Percentiles rank a stretch among this genome's conserved stretches.
Conservation (phyloP, 2,888 invertebrate genomes). For the Caenorhabditis becei region DNA sequence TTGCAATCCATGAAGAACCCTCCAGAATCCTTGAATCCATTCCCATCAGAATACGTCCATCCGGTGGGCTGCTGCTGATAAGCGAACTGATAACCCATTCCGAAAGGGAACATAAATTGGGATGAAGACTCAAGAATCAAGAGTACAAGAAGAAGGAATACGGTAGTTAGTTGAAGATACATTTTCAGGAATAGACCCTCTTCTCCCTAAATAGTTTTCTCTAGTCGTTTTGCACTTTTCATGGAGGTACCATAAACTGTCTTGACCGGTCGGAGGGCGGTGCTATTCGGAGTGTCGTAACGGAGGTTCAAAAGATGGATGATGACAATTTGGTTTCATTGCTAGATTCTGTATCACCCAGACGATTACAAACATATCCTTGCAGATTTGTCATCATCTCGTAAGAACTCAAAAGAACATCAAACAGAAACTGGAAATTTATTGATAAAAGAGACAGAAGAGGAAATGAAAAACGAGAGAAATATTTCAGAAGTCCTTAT, state of each 20-base stretch:
- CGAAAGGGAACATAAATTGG: slow-evolving; percentile 20
- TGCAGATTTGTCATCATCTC: not conserved
- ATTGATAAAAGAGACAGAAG: not conserved
- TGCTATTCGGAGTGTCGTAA: not conserved
- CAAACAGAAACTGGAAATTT: not conserved
- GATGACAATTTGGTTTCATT: not conserved
- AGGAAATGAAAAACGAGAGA: too few relatives aligned
- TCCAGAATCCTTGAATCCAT: slow-evolving; percentile 13
- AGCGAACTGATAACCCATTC: not conserved
- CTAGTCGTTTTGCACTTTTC: not conserved
- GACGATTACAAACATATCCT: not conserved
- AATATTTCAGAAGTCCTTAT: too few relatives aligned
- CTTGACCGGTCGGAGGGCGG: not conserved
- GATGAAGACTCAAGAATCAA: not conserved
- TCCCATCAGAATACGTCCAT: not conserved
- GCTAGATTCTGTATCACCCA: not conserved
- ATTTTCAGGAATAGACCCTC: not conserved
- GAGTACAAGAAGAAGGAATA: not conserved
- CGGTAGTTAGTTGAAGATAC: not conserved
- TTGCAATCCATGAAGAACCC: slow-evolving; percentile 5
- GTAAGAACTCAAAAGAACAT: too few relatives aligned
- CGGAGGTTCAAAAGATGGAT: not conserved
- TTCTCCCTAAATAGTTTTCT: not conserved
- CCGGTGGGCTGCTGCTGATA: slow-evolving; percentile 1
- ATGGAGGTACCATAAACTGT: not conserved